phyloP scores from a whole-genome alignment of 2,888 invertebrate genomes.

The Lochmaea crataegi region DNA sequence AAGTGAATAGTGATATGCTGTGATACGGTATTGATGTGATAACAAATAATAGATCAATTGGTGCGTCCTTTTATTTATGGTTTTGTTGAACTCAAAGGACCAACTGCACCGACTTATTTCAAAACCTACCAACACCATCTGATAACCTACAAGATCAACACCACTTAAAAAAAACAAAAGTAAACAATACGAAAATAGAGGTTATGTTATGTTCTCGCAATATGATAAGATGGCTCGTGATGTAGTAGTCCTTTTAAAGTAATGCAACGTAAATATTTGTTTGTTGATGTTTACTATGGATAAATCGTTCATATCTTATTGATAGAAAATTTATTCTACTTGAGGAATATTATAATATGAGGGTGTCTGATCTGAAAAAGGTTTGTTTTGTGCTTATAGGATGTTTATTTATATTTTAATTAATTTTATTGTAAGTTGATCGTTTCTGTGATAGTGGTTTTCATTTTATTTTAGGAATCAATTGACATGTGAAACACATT shows the following conservation, averaged over 20 bases:
- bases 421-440: constrained; percentile 36
- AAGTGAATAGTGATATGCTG: background rate
- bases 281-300: constrained; percentile 44
- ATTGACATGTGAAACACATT: constrained; percentile 43
- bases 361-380: constrained; percentile 29
- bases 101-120: constrained; percentile 24
- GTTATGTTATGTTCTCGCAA: too few relatives aligned
- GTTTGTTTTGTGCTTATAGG: constrained; percentile 38
- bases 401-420: constrained; percentile 38
- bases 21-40: background rate
- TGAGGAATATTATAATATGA: constrained; percentile 14
- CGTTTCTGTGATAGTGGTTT: constrained; percentile 37
- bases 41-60: background rate
- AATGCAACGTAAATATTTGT: constrained; percentile 52
- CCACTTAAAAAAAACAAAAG: too few relatives aligned
- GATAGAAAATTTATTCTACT: constrained; percentile 16
- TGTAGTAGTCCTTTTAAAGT: constrained; percentile 52
- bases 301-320: constrained; percentile 28
- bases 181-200: constrained; percentile 37
- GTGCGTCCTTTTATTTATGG: too few relatives aligned
- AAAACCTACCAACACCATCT: constrained; percentile 39
- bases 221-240: constrained; percentile 40
- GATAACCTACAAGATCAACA: constrained; percentile 17
- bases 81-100: background rate
- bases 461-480: constrained; percentile 35